Evolutionary conservation across 2,797 vertebrate genomes (phyloP), one percentile per base, ranked within the genome.

Genomic region (Coracias cyanogaster): DNA sequence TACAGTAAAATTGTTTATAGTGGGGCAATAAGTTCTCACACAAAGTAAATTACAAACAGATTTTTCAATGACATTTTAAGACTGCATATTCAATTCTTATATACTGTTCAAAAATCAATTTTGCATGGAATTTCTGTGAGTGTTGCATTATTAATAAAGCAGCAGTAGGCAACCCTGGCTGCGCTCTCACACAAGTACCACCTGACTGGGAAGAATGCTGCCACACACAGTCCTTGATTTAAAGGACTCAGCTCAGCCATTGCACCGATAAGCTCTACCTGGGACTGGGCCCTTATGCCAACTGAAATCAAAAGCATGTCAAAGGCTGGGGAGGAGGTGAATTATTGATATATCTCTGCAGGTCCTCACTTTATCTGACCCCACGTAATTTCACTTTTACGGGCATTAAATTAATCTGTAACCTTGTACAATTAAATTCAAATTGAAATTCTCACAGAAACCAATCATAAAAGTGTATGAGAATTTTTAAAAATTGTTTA

Each of bases 21-120:
- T 90, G 84, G 93, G 95, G 89, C 86, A 96, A 79, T 69, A 28
- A 91, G 82, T 93, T 98, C 96, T 97, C 93, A 95, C 65, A 22
- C 48, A 92, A 97, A 97, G 94, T 97, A 97, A 97, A 98, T 98
- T 95, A 96, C 96, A 96, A 98, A 98, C 96, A 96, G 94, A 98
- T 98, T 98, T 97, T 97, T 98, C 98, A 97, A 97, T 98, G 97
- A 97, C 97, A 97, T 97, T 97, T 98, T 96, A 98, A 97, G 96
- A 96, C 93, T 91, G 95, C 49, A 87, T 97, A 96, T 96, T 96
- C 96, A 86, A 97, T 96, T 97, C 92, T 97, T 97, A 97, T 71
- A 96, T 80, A 97, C 96, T 95, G 95, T 94, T 98, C 97, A 98
- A 98, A 98, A 97, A 98, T 97, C 97, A 97, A 97, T 98, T 97